Evolutionary conservation across 92 coral and sea anemone genomes (phyloP), one percentile per base, ranked within the genome.

Genomic region (Porites evermanni): DNA sequence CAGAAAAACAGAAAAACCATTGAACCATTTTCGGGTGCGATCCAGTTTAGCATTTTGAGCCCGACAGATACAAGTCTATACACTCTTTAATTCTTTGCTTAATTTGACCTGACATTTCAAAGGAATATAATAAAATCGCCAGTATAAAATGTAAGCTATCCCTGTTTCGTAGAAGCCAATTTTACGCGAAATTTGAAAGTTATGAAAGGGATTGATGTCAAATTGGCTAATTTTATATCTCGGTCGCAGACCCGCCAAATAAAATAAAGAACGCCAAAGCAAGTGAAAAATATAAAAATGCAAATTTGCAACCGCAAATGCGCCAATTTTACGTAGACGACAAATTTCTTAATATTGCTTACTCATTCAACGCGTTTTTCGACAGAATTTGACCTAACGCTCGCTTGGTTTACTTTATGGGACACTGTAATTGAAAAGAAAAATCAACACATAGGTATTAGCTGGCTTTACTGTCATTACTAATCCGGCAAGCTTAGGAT

Each of bases 231-330:
- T 70, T 81, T 74, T 13, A 58, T 83, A 83, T 83, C 87, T 83
- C 69, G 87, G 87, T 63, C 80, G 11, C 64, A 83, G 79, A 73
- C 80, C 87, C 72, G 72, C 54, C 53, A 82, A n/a, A 72, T 82
- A 44, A 58, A 82, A 68, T 54, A 80, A 79, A 47, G 61, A 54
- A 53, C 85, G 85, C 68, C 77, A 23, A 52, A 70, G 76, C 26
- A 76, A 80, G 76, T 18, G 67, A 70, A 56, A 54, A 71, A 81
- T 71, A 81, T 58, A 24, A 81, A 71, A 26, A 58, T 81, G 77
- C 68, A 81, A 81, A 81, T 70, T 70, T 38, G 17, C 8, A 44
- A 58, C 78, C 75, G 20, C 76, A 69, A 51, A 58, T 9, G 70
- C 85, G 24, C 53, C 64, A 67, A 8, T 4, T 61, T 20, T 16